Evolutionary conservation across 1,140 invertebrate species (phyloP).

Genomic region (Thaumatotibia leucotreta): DNA sequence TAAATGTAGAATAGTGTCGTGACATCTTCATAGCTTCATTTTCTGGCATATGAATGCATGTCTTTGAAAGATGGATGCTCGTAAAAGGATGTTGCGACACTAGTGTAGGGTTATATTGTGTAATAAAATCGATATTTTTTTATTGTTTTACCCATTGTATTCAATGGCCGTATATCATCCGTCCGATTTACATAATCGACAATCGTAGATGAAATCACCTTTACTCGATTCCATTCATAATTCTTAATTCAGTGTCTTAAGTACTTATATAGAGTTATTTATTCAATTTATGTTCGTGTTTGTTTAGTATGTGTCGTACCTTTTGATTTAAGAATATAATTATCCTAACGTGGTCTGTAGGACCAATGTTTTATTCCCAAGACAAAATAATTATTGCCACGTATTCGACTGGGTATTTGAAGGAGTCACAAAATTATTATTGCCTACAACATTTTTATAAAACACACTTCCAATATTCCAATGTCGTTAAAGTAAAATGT

Average conservation of each 20-base stretch:
- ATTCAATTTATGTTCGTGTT: slow-evolving; percentile 26
- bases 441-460: not conserved
- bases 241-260: slow-evolving; percentile 8
- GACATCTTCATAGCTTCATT: not conserved
- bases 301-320: slow-evolving; percentile 21
- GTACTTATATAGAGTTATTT: slow-evolving; percentile 22
- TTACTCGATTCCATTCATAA: not conserved
- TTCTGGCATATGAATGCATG: not conserved
- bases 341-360: not conserved
- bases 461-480: not conserved
- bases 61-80: too few species aligned
- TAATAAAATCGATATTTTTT: slow-evolving; percentile 3
- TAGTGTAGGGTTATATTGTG: not conserved
- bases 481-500: not conserved
- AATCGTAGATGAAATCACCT: not conserved
- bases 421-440: not conserved
- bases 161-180: not conserved
- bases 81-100: not conserved
- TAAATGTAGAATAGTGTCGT: not conserved
- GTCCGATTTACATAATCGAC: slow-evolving; percentile 4
- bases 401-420: not conserved
- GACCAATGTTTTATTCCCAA: not conserved
- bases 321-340: not conserved
- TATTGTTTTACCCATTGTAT: slow-evolving; percentile 13
- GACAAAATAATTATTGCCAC: not conserved